Percentiles rank a stretch among this genome's conserved stretches.
These are phyloP conservation scores for Dugesia japonica DNA, from an alignment of 2,888 invertebrate genomes.

Conservation along the genomic window DNA sequence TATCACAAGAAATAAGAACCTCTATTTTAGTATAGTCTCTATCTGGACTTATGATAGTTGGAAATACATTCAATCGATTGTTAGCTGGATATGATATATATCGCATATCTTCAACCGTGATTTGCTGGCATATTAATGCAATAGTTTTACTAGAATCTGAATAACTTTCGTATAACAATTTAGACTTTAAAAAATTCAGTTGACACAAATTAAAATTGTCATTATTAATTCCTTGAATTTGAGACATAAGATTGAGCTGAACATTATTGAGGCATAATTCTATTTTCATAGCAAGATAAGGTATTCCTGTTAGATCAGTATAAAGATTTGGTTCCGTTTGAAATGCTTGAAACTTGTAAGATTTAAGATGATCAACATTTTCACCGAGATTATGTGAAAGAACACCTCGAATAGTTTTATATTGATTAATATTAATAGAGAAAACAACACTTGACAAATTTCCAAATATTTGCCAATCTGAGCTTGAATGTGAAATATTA, in stretches of 20 bases:
- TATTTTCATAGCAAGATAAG: slow-evolving; percentile 65
- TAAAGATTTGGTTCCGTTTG: slow-evolving; percentile 50
- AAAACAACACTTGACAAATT: slow-evolving; percentile 68
- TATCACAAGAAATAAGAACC: too few relatives aligned
- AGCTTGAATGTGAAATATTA: slow-evolving; percentile 51
- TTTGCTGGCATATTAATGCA: slow-evolving; percentile 77
- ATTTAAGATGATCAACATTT: slow-evolving; percentile 53
- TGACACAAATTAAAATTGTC: slow-evolving; percentile 56
- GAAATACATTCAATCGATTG: slow-evolving; percentile 67
- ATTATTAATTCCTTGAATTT: slow-evolving; percentile 52
- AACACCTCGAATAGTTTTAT: slow-evolving; percentile 69
- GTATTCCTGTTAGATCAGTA: slow-evolving; percentile 49
- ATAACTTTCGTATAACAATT: slow-evolving; percentile 66
- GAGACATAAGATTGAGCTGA: slow-evolving; percentile 53
- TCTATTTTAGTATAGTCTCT: not conserved
- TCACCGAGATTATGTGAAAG: slow-evolving; percentile 77
- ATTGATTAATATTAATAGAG: slow-evolving; percentile 66
- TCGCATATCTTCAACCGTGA: slow-evolving; percentile 63
- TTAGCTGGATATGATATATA: slow-evolving; percentile 51
- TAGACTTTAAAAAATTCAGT: slow-evolving; percentile 73
- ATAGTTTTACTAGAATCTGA: slow-evolving; percentile 77
- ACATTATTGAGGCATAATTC: slow-evolving; percentile 63
- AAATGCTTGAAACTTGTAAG: slow-evolving; percentile 37
- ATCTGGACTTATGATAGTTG: slow-evolving; percentile 53
- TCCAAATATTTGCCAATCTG: slow-evolving; percentile 70